These are phyloP conservation scores for Lasioglossum oenotherae DNA, from an alignment of 2,888 invertebrate species.

Conservation along the genomic window DNA sequence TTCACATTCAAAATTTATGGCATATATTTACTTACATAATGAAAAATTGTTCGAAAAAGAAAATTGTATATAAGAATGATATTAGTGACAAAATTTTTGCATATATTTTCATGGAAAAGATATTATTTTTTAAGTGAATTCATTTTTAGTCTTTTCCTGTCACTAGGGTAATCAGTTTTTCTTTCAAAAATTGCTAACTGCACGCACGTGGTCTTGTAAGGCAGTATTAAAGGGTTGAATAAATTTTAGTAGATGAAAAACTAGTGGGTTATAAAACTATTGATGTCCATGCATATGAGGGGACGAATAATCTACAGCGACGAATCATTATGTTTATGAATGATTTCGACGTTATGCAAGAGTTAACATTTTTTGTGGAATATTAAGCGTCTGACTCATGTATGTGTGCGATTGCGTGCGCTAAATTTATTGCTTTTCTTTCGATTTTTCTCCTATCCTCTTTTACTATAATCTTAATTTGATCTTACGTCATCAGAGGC, in stretches of 20 bases:
- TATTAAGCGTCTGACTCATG: neutral
- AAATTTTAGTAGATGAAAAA: neutral
- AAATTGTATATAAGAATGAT: neutral
- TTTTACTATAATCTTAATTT: neutral
- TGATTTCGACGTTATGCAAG: neutral
- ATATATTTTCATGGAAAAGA: neutral
- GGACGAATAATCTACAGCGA: conserved; percentile 4
- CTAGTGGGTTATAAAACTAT: neutral
- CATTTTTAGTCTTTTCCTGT: neutral
- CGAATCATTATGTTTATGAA: conserved; percentile 4
- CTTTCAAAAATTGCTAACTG: neutral
- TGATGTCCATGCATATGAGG: neutral
- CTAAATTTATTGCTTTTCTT: neutral
- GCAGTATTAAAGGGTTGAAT: neutral
- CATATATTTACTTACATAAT: neutral
- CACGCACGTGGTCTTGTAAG: neutral
- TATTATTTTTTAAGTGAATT: neutral
- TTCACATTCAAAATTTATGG: neutral
- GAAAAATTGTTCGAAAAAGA: neutral
- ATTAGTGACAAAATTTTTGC: neutral
- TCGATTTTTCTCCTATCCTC: neutral
- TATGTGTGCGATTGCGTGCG: neutral
- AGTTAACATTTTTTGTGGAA: neutral
- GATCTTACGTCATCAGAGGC: neutral
- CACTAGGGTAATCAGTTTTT: neutral